Conservation (phyloP, 2,797 vertebrate species). For the Phrynocephalus vlangalii region DNA sequence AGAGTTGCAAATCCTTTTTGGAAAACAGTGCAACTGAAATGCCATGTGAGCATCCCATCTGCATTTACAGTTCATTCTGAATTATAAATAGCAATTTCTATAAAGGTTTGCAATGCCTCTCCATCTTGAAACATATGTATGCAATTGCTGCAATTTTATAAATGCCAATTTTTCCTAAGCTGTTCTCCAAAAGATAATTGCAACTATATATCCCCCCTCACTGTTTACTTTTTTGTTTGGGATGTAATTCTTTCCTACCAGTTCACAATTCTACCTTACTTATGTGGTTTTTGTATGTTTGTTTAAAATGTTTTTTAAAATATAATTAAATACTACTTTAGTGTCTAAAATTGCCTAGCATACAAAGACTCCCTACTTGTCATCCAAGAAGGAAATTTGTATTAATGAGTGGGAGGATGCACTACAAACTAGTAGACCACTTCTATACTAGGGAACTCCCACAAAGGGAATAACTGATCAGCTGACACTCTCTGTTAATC, state of each 20-base stretch:
- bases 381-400: background rate
- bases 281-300: background rate
- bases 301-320: background rate
- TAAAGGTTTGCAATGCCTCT: background rate
- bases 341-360: background rate
- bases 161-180: background rate
- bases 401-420: background rate
- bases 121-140: background rate
- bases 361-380: background rate
- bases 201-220: background rate
- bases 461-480: too few relatives aligned
- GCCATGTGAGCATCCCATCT: background rate
- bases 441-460: too few relatives aligned
- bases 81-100: background rate
- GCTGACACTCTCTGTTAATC: too few relatives aligned
- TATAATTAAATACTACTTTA: constrained; percentile 4
- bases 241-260: background rate
- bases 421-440: background rate
- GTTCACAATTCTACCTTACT: background rate
- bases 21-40: background rate
- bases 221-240: background rate
- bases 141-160: background rate
- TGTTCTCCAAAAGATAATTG: background rate
- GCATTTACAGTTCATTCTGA: background rate
- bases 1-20: background rate